Evolutionary conservation across 2,113 vertebrate species (phyloP), one percentile per base, ranked within the genome.

Genomic region (Cololabis saira): DNA sequence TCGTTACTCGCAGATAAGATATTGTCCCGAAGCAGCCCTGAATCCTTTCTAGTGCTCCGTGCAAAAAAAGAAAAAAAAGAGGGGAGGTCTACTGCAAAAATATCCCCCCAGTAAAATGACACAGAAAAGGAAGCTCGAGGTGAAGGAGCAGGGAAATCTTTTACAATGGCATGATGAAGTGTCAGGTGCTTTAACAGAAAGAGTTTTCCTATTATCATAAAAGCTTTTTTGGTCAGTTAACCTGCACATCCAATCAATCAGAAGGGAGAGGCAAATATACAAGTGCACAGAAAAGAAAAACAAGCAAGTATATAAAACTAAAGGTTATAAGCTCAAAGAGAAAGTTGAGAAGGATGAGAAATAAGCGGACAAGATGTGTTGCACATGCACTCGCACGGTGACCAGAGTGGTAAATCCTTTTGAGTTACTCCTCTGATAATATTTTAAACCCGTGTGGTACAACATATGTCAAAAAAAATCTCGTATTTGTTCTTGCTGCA

Each of bases 201-300:
- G 64, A 84, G 65, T 84, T 83, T 74, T 89, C 69, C 59, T 79
- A 82, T 78, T 81, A 81, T 88, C 72, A 70, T 82, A 82, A 89
- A 87, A 89, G 80, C 86, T 89, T 89, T 86, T 79, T 75, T 87
- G 80, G 81, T 88, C 81, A 80, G 84, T 91, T 87, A 89, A 88
- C 85, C 76, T 61, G 59, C 57, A 72, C 63, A 61, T 73, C 57
- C 51, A 67, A 91, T 91, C 83, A 84, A 86, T 91, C 86, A 86
- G 54, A 9, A 10, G n/a, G 56, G 61, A 30, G 71, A 83, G 80
- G 57, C 52, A 73, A 65, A 69, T 60, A 48, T 17, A 54, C 44
- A 6, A 17, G 17, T 17, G 10, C 4, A 45, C 16, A 45, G 5
- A 44, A 16, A 6, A 16, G 2, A 44, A 69, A 2, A 14, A 55